A percentile compares a stretch with the other conserved stretches of the same genome.
phyloP scores from a whole-genome alignment of 2,113 vertebrate genomes.

The Xiphophorus couchianus region DNA sequence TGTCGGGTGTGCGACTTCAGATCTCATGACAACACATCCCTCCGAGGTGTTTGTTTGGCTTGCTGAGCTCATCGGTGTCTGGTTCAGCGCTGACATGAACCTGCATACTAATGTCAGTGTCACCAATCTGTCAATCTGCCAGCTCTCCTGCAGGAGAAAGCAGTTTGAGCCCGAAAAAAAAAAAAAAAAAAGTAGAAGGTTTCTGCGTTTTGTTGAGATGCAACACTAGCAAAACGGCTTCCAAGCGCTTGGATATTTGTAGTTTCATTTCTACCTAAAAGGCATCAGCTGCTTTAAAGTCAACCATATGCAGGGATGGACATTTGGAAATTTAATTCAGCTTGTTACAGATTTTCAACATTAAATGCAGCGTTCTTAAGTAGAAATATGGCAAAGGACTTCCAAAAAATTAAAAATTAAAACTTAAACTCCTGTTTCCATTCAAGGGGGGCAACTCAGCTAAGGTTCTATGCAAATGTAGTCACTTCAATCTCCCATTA shows the following conservation, averaged over 20 bases:
- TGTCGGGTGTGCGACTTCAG: conserved; percentile 50
- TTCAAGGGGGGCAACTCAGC: conserved; percentile 24
- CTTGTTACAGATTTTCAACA: conserved; percentile 26
- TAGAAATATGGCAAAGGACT: conserved; percentile 43
- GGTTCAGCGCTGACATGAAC: conserved; percentile 61
- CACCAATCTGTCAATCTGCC: conserved; percentile 75
- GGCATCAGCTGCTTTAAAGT: conserved; percentile 8
- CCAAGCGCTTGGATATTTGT: conserved; percentile 10
- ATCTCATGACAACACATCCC: conserved; percentile 68
- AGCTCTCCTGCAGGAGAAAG: conserved; percentile 46
- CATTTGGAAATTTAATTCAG: conserved; percentile 13
- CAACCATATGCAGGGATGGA: conserved; percentile 1
- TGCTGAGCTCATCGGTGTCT: conserved; percentile 61
- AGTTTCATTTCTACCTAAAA: conserved; percentile 29
- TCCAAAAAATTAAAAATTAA: conserved; percentile 54
- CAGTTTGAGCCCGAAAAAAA: conserved; percentile 19
- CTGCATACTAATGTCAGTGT: conserved; percentile 69
- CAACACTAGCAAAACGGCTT: conserved; percentile 36
- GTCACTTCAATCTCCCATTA: conserved; percentile 49
- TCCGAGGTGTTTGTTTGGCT: conserved; percentile 63
- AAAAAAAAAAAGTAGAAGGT: conserved; percentile 39
- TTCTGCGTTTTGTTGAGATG: conserved; percentile 39
- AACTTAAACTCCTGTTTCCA: conserved; percentile 36
- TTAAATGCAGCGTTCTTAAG: conserved; percentile 34
- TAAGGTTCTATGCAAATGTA: conserved; percentile 66